Evolutionary conservation across 2,113 vertebrate genomes (phyloP).

Genomic region (Bombycilla garrulus): DNA sequence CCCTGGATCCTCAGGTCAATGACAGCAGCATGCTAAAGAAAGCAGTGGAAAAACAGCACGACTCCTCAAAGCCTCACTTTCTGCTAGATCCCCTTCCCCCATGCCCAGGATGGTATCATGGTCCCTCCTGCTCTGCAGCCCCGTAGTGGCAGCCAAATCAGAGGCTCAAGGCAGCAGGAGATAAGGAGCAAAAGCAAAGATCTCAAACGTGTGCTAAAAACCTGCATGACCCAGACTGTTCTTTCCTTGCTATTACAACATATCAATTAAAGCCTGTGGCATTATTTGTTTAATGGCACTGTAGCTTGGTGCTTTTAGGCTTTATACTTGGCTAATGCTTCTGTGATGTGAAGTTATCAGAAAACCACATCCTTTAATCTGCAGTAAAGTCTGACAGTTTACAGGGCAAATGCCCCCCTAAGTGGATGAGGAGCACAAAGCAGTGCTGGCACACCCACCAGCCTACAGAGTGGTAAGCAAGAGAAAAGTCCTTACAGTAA

Average conservation of each 20-base stretch:
- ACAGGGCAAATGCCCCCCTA: not conserved
- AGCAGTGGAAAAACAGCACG: not conserved
- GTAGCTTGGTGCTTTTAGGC: not conserved
- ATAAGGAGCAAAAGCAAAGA: not conserved
- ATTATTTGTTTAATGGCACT: not conserved
- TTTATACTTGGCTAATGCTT: not conserved
- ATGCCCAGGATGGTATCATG: not conserved
- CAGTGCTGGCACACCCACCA: not conserved
- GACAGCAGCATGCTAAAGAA: not conserved
- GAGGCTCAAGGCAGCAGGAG: not conserved
- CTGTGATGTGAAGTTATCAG: not conserved
- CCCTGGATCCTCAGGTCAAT: not conserved
- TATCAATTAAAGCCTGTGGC: not conserved
- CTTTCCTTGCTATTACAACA: not conserved
- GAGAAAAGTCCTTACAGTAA: not conserved
- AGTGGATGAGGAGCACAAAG: not conserved
- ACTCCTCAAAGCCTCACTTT: not conserved
- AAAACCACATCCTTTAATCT: not conserved
- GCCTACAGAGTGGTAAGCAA: not conserved
- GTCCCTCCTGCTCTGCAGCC: not conserved
- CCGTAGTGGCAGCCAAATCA: not conserved
- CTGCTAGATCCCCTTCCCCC: not conserved
- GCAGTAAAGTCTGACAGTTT: not conserved
- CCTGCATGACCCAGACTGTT: not conserved
- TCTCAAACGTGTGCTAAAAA: not conserved